A percentile compares a stretch with the other conserved stretches of the same genome.
phyloP scores from a whole-genome alignment of 2,797 vertebrate species.

The Rallus crepitans region DNA sequence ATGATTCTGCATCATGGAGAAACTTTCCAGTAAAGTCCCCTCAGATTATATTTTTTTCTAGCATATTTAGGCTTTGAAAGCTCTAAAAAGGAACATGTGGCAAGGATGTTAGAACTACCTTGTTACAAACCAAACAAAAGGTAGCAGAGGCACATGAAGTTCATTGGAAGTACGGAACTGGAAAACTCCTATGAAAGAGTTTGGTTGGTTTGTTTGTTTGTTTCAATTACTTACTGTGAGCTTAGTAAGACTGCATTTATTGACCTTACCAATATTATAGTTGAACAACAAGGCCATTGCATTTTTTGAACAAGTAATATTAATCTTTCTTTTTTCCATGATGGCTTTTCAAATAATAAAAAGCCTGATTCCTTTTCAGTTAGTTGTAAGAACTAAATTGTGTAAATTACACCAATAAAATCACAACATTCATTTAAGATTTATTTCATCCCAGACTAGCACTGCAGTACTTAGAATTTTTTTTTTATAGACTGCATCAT shows the following conservation, averaged over 20 bases:
- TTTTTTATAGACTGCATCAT: background rate
- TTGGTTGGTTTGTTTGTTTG: background rate
- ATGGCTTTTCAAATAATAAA: background rate
- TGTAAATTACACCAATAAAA: conserved; percentile 30
- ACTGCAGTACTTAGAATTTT: background rate
- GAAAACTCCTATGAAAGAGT: background rate
- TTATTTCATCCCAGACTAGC: background rate
- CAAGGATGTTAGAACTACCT: background rate
- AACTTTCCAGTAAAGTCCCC: background rate
- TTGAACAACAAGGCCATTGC: background rate
- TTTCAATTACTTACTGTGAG: background rate
- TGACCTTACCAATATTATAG: background rate
- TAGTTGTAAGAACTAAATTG: background rate
- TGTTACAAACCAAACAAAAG: background rate
- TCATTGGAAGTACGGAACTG: background rate
- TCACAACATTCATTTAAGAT: background rate
- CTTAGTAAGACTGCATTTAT: background rate
- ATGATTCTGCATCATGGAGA: background rate
- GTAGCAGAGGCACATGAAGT: background rate
- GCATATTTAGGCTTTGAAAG: background rate
- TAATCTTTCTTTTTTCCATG: background rate
- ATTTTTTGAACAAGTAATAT: background rate
- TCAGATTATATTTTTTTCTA: background rate
- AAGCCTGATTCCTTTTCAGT: background rate
- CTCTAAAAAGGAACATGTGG: background rate